A percentile compares a stretch with the other conserved stretches of the same genome.
Conservation (phyloP, 1,140 invertebrate genomes). For the Halesus radiatus region DNA sequence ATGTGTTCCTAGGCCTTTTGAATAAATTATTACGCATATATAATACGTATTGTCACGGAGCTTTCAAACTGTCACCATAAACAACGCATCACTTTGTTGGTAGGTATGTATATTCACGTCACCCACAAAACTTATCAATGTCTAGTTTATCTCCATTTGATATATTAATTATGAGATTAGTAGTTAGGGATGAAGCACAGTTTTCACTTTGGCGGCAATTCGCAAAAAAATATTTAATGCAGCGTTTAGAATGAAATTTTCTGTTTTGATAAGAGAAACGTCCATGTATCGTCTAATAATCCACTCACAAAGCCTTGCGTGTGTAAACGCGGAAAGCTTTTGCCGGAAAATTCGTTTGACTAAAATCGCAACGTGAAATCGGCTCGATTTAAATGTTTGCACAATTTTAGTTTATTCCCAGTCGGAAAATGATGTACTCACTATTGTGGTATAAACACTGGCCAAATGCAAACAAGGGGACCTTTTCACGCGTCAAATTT, state of each 20-base stretch:
- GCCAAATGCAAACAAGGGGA: slow-evolving; percentile 22
- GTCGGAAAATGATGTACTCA: background rate
- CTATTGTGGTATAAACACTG: background rate
- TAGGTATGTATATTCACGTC: background rate
- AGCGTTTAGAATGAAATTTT: background rate
- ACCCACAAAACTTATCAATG: background rate
- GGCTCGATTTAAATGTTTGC: background rate
- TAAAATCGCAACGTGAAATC: slow-evolving; percentile 1
- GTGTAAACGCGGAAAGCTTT: background rate
- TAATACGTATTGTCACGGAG: background rate
- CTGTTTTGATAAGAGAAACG: slow-evolving; percentile 4
- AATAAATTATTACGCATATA: background rate
- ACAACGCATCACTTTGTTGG: background rate
- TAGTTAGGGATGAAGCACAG: background rate
- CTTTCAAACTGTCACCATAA: slow-evolving; percentile 9
- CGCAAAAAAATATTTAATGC: background rate
- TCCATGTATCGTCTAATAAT: background rate
- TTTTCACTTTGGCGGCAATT: slow-evolving; percentile 6
- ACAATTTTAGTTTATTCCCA: slow-evolving; percentile 9
- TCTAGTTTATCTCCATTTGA: background rate
- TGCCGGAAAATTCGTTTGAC: background rate
- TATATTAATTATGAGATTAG: background rate
- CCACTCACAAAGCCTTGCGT: background rate
- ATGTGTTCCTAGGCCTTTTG: background rate
- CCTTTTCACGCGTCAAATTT: slow-evolving; percentile 36